These are phyloP conservation scores for Teleopsis dalmanni DNA, from an alignment of 1,140 invertebrate species.

Conservation along the genomic window DNA sequence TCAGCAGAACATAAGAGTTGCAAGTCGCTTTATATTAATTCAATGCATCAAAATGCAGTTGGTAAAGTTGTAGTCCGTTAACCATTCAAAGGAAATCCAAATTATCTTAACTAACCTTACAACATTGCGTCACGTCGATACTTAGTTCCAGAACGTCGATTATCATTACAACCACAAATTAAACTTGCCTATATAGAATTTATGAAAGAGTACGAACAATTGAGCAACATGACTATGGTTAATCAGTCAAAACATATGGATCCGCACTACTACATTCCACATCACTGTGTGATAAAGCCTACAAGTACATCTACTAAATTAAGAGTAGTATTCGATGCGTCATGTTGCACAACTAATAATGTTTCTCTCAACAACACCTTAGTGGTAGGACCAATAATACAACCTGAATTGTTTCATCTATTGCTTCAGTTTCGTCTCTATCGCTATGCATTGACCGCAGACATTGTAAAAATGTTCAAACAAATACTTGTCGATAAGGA, in stretches of 20 bases:
- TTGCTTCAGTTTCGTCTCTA: constrained; percentile 14
- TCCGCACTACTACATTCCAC: neutral
- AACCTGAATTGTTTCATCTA: neutral
- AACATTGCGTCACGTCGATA: neutral
- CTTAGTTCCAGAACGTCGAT: neutral
- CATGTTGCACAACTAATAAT: constrained; percentile 10
- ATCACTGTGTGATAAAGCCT: neutral
- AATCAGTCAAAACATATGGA: neutral
- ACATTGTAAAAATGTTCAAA: constrained; percentile 45
- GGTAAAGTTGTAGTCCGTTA: no score
- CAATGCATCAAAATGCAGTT: no score
- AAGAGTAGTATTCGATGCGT: constrained; percentile 22
- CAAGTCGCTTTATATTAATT: no score
- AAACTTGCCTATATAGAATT: neutral
- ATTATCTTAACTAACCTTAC: no score
- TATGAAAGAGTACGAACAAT: neutral
- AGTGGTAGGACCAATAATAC: constrained; percentile 2
- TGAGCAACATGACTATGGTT: neutral
- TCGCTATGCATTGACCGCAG: constrained; percentile 28
- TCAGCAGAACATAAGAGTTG: no score
- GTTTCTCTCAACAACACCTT: constrained; percentile 5
- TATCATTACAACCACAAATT: neutral
- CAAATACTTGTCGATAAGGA: constrained; percentile 27
- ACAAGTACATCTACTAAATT: neutral
- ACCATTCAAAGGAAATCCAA: no score